Evolutionary conservation across 1,140 invertebrate genomes (phyloP), one percentile per base, ranked within the genome.

Genomic region (Uloborus diversus): DNA sequence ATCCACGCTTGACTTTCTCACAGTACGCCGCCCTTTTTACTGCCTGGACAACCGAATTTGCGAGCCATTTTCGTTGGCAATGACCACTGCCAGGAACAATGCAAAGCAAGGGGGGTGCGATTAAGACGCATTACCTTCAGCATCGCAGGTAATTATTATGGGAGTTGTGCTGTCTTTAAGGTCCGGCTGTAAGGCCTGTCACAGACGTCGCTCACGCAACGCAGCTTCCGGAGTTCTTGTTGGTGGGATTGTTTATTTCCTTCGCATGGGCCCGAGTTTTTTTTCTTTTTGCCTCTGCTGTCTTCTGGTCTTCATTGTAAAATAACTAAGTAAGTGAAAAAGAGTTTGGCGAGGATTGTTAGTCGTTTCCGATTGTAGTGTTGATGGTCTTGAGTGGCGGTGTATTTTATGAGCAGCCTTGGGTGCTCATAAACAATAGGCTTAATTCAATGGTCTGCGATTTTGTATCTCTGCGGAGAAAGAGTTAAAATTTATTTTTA

Each of bases 1-100:
- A 35, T 4, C 13, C 14, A 14, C 32, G 28, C 13, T 59, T 28
- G 2, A 17, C 13, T 20, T 59, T 71, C 53, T 57, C 68, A 59
- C 51, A 71, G 42, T 37, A n/a, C 17, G n/a, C 17, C 49, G 32
- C 28, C 47, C 17, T 28, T 66, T 66, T 66, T 25, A 49, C 9
- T 30, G 64, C 25, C 49, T 25, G 53, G 68, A 25, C 59, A 53
- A n/a, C 33, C 9, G 14, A 59, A 75, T 75, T 75, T 64, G 59
- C 56, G 33, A 42, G 59, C 53, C 71, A 75, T 75, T 64, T 75
- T 33, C 27, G 23, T 30, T 47, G 68, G 37, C 69, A 73, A 73
- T 61, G 69, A 75, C 71, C 71, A 75, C n/a, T 47, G 27, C 27
- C n/a, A 23, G 14, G 56, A 75, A 75, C 71, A 75, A 75, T 75